Evolutionary conservation across 2,797 vertebrate species (phyloP), one percentile per base, ranked within the genome.

Genomic region (Takifugu ocellatus): DNA sequence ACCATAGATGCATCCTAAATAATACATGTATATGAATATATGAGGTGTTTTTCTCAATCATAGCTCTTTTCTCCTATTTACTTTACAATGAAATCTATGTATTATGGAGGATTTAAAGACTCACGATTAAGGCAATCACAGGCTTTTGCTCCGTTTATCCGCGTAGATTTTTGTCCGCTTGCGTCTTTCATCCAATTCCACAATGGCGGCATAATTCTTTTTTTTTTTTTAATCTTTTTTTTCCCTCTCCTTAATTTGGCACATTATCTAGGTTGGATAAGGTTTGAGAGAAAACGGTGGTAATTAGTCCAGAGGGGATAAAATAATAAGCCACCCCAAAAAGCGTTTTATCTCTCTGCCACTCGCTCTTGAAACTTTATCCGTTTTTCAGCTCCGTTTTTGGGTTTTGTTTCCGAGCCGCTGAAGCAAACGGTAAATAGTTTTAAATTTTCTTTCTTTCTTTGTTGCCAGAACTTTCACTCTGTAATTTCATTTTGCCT

Each of bases 1-100:
- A 74, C 63, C 63, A 51, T 47, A 39, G 54, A 78, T 74, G 76
- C 16, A n/a, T 68, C 68, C 69, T 68, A 17, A 58, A 77, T 61
- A 51, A 60, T 59, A 68, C 31, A 77, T 55, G 68, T 81, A 56
- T 74, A 73, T 81, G 75, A 84, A 79, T 71, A 53, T 25, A 55
- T 72, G 55, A 66, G 72, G 65, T 77, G 72, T 65, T 49, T 81
- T 64, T 78, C 66, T 85, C 74, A 67, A 72, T 87, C 88, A 85
- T 83, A 82, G 86, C 87, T 85, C 74, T 83, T 88, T 86, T 87
- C 82, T 87, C 84, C 84, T 83, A 84, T 85, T 77, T 66, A 57
- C 45, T 73, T 71, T 24, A 47, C 46, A 21, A 24, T 48, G 50
- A 83, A 78, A 72, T 77, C 63, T 69, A 83, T 74, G 75, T 55